Evolutionary conservation across 2,113 vertebrate species (phyloP), one percentile per base, ranked within the genome.

Genomic region (Mionectes macconnelli): DNA sequence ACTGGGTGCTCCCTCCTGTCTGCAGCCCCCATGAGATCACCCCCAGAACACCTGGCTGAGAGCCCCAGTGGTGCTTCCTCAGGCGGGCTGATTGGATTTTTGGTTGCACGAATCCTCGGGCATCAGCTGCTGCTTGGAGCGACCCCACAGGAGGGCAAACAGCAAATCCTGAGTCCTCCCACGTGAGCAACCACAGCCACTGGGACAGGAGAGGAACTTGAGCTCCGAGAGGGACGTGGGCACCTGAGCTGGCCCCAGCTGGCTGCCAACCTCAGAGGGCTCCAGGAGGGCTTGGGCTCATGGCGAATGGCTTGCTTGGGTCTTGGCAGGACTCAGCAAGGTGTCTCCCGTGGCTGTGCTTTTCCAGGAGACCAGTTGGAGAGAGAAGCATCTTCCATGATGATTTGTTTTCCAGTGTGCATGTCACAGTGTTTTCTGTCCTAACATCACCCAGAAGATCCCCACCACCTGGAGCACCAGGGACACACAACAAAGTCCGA

Each of bases 111-210:
- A 33, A 40, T 40, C 68, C 8, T 1, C 14, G 47, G 35, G 59
- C 60, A 37, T 33, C 60, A 14, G 45, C 42, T 50, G 49, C 66
- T 94, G 79, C 91, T 23, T 63, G 25, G 70, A 70, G 64, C 33
- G 37, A 18, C 25, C 59, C 63, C 60, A 3, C 0, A 4, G 24
- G 80, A 85, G 12, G 42, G 44, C 53, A 12, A 33, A 50, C 8
- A 2, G 2, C 0, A 0, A 8, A 25, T 53, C 35, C 68, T 14
- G 52, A 18, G 33, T 50, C 47, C 21, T 72, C 21, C 57, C 45
- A 1, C 2, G 0, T 1, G 1, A 66, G 2, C 8, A 27, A 4
- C 27, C 9, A 0, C 0, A 1, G 56, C 49, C 1, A 0, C 2
- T 14, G 20, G 52, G 52, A 16, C 10, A 6, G 31, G 67, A 67